A percentile compares a stretch with the other conserved stretches of the same genome.
These are phyloP conservation scores for Magallana nippona DNA, from an alignment of 2,888 invertebrate genomes.

Conservation along the genomic window DNA sequence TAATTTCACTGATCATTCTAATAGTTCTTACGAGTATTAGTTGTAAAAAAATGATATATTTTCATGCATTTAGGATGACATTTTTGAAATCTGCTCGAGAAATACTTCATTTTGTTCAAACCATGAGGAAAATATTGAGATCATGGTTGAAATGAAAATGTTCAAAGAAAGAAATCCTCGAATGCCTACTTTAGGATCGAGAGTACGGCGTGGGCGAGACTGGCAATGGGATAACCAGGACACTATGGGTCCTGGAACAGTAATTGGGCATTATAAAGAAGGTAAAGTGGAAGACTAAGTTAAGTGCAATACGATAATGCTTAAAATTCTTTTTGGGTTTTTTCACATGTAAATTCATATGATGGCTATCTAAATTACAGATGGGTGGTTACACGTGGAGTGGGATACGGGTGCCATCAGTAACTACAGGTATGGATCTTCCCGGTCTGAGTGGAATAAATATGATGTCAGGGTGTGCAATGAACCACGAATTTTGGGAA, in stretches of 20 bases:
- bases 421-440: neutral
- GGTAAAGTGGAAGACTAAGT: neutral
- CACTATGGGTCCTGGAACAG: slow-evolving; percentile 39
- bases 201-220: slow-evolving; percentile 33
- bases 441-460: neutral
- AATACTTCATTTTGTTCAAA: too few species aligned
- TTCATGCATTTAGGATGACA: neutral
- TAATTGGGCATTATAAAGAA: slow-evolving; percentile 30
- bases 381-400: neutral
- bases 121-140: too few species aligned
- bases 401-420: neutral
- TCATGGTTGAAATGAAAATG: neutral
- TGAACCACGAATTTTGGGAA: neutral
- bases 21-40: neutral
- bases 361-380: too few species aligned
- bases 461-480: neutral
- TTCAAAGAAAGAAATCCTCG: neutral
- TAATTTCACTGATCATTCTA: neutral
- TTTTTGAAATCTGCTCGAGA: neutral
- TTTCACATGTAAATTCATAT: neutral
- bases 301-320: neutral
- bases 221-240: slow-evolving; percentile 39
- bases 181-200: neutral
- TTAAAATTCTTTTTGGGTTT: neutral
- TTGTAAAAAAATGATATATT: neutral